phyloP scores from a whole-genome alignment of 1,140 invertebrate genomes.

The Trissolcus basalis region DNA sequence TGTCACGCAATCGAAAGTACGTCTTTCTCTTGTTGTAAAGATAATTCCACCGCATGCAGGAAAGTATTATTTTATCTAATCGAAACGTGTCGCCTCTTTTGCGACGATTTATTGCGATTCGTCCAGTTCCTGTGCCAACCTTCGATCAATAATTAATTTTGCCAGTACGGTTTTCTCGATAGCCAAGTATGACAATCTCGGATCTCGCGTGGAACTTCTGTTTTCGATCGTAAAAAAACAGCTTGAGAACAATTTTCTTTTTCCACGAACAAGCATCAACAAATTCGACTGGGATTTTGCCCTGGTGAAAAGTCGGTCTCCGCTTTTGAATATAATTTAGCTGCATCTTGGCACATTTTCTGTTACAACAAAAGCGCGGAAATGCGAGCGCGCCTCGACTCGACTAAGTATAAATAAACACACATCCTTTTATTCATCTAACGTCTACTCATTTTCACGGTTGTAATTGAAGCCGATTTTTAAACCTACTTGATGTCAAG shows the following conservation, averaged over 20 bases:
- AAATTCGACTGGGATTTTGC: too few relatives aligned
- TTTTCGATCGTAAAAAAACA: too few relatives aligned
- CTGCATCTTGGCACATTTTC: constrained; percentile 61
- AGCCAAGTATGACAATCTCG: too few relatives aligned
- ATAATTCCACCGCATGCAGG: constrained; percentile 29
- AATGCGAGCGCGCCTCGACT: constrained; percentile 65
- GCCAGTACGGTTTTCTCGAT: too few relatives aligned
- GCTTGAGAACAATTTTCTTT: background rate
- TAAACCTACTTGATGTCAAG: constrained; percentile 37
- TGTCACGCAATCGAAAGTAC: constrained; percentile 56
- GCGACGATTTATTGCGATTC: constrained; percentile 8
- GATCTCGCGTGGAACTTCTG: too few relatives aligned
- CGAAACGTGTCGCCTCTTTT: constrained; percentile 1
- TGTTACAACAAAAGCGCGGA: constrained; percentile 67
- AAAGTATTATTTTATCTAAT: constrained; percentile 42
- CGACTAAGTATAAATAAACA: constrained; percentile 39
- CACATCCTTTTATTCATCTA: constrained; percentile 63
- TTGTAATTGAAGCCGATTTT: constrained; percentile 50
- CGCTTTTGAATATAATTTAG: constrained; percentile 24
- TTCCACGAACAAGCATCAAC: too few relatives aligned
- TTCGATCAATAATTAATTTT: background rate
- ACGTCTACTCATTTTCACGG: constrained; percentile 54
- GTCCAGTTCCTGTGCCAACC: constrained; percentile 19
- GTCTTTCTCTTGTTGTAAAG: constrained; percentile 53
- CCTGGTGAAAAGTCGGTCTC: background rate